Conservation (phyloP, 2,888 invertebrate genomes). For the Orchesellides sinensis region DNA sequence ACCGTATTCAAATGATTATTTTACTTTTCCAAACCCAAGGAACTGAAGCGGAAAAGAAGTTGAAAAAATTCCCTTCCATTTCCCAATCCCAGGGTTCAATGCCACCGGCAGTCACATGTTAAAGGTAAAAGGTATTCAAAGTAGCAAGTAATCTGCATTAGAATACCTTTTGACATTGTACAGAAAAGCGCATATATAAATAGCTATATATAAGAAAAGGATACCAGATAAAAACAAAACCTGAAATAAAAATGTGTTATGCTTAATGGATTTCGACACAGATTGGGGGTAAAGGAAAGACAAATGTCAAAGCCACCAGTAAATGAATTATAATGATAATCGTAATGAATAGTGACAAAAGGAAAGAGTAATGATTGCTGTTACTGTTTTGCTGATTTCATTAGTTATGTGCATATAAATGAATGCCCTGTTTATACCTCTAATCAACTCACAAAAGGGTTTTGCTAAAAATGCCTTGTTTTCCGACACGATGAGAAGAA, state of each 20-base stretch:
- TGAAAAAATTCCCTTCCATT: neutral
- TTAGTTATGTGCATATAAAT: slow-evolving; percentile 21
- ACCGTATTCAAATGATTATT: neutral
- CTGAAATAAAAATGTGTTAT: slow-evolving; percentile 24
- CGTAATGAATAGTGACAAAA: slow-evolving; percentile 21
- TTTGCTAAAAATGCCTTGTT: no score
- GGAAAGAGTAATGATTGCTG: neutral
- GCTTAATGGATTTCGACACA: slow-evolving; percentile 43
- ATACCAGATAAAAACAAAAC: slow-evolving; percentile 3
- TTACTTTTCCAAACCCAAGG: neutral
- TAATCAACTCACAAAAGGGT: no score
- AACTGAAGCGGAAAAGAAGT: neutral
- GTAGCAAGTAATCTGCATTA: neutral
- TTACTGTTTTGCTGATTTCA: neutral
- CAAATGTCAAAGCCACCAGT: slow-evolving; percentile 48
- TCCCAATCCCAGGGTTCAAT: neutral
- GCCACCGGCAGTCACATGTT: neutral
- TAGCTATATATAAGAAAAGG: slow-evolving; percentile 4
- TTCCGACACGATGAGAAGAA: no score
- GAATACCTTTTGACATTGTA: neutral
- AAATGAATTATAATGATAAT: slow-evolving; percentile 7
- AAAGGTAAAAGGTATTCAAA: neutral
- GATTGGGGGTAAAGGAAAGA: slow-evolving; percentile 41
- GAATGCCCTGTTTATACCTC: slow-evolving; percentile 14
- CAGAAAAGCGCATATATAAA: slow-evolving; percentile 2